A percentile compares a stretch with the other conserved stretches of the same genome.
Conservation (phyloP, 2,797 vertebrate species). For the Enteromius mattozi region DNA sequence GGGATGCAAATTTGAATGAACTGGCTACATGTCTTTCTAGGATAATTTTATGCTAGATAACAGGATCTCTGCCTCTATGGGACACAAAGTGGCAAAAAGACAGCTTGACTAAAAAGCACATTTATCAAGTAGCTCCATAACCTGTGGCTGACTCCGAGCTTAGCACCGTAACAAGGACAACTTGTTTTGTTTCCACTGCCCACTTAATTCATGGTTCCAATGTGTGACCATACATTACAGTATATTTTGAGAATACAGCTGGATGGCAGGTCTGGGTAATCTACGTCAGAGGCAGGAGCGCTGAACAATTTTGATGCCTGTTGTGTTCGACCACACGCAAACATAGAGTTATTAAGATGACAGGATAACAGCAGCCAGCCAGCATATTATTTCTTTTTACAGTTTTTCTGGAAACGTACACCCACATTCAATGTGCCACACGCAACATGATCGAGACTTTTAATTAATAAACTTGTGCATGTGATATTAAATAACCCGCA, state of each 20-base stretch:
- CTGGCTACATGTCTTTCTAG: too few relatives aligned
- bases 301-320: constrained; percentile 41
- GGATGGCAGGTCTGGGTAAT: constrained; percentile 36
- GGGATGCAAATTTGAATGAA: not conserved
- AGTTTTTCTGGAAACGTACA: not conserved
- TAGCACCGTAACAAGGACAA: constrained; percentile 39
- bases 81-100: not conserved
- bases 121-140: constrained; percentile 42
- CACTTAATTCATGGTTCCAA: constrained; percentile 59
- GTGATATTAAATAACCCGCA: constrained; percentile 67
- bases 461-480: constrained; percentile 67
- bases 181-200: constrained; percentile 57
- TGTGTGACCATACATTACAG: constrained; percentile 45
- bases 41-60: not conserved
- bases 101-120: constrained; percentile 21
- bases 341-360: constrained; percentile 55
- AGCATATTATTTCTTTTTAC: constrained; percentile 3
- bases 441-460: constrained; percentile 58
- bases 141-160: constrained; percentile 36
- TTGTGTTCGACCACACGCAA: constrained; percentile 63
- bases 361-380: constrained; percentile 47
- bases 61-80: not conserved
- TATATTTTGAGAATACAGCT: constrained; percentile 57
- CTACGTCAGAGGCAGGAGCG: constrained; percentile 19
- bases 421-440: constrained; percentile 53